Conservation (phyloP, 2,113 vertebrate species). For the Myiagra hebetior region DNA sequence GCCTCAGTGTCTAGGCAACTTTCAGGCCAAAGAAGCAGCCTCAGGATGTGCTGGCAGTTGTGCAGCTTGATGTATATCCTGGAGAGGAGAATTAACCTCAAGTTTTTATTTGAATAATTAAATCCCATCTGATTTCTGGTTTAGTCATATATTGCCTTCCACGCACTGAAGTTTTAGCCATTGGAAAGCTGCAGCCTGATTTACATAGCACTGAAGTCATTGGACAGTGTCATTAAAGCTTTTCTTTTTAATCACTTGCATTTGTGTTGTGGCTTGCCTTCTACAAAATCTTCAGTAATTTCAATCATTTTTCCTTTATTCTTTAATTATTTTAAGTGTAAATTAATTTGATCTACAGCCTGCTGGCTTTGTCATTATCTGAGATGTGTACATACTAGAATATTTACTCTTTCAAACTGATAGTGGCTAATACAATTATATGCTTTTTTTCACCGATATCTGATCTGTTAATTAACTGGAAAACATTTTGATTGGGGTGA, state of each 20-base stretch:
- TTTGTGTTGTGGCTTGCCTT: background rate
- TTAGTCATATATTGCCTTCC: background rate
- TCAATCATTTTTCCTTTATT: background rate
- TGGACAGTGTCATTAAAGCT: background rate
- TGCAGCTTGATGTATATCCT: background rate
- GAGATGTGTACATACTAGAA: conserved; percentile 6
- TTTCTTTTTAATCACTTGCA: background rate
- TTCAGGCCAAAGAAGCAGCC: background rate
- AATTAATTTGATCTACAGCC: conserved; percentile 32
- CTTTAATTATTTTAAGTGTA: conserved; percentile 27
- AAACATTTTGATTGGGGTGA: conserved; percentile 66
- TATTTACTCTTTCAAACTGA: conserved; percentile 57
- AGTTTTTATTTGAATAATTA: background rate
- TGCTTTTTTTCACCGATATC: conserved; percentile 53
- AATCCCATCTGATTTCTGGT: background rate
- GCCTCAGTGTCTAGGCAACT: background rate
- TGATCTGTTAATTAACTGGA: conserved; percentile 65
- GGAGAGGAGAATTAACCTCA: background rate
- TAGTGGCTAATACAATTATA: conserved; percentile 60
- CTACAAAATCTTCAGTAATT: background rate
- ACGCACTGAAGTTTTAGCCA: background rate
- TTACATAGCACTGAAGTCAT: background rate
- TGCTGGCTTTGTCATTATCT: conserved; percentile 11
- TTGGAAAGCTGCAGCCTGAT: background rate
- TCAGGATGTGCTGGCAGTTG: background rate